These are phyloP conservation scores for Ceratina japonica DNA, from an alignment of 1,140 invertebrate genomes.

Conservation along the genomic window DNA sequence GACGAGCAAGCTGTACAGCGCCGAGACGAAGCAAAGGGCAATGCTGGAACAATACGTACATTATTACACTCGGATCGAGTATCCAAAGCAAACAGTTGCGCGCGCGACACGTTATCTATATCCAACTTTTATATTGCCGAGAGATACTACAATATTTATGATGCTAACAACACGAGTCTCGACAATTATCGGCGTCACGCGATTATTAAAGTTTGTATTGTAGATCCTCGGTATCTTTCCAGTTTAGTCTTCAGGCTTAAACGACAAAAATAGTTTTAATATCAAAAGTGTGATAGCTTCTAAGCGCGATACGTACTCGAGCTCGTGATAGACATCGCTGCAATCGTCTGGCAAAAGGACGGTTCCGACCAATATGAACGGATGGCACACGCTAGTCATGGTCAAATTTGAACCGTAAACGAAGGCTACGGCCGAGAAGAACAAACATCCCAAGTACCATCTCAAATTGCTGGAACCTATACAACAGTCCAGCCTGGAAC, in stretches of 20 bases:
- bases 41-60: constrained; percentile 73
- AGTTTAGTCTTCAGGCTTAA: constrained; percentile 42
- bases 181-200: constrained; percentile 61
- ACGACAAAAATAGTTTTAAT: constrained; percentile 33
- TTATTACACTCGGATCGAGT: constrained; percentile 52
- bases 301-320: constrained; percentile 80
- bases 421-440: constrained; percentile 82
- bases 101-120: constrained; percentile 55
- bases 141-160: constrained; percentile 62
- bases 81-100: constrained; percentile 49
- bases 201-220: constrained; percentile 56
- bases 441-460: constrained; percentile 82
- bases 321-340: constrained; percentile 85
- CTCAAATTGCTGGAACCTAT: constrained; percentile 83
- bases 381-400: constrained; percentile 86
- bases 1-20: constrained; percentile 75
- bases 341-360: constrained; percentile 86
- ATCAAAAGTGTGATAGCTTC: neutral
- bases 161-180: constrained; percentile 39
- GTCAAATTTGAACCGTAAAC: constrained; percentile 85
- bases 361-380: constrained; percentile 82
- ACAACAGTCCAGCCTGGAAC: constrained; percentile 85
- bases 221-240: constrained; percentile 56
- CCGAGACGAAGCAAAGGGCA: constrained; percentile 77
- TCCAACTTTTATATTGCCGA: constrained; percentile 57